Conservation (phyloP, 2,888 invertebrate genomes). For the Lissocephala sabroskyi region DNA sequence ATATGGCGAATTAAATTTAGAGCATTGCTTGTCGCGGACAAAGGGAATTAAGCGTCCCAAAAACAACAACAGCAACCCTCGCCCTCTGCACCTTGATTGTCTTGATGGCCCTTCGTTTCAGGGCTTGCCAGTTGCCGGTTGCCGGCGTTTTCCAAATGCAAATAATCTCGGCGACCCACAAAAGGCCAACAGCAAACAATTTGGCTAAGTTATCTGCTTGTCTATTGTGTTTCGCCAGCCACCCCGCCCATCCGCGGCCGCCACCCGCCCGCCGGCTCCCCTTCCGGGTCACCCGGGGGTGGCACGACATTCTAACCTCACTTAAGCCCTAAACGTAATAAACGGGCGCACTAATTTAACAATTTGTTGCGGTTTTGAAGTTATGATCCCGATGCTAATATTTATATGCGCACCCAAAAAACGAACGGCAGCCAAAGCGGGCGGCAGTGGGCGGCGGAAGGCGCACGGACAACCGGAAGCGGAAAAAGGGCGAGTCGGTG, state of each 20-base stretch:
- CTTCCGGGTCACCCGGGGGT: neutral
- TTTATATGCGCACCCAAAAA: slow-evolving; percentile 19
- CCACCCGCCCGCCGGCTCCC: neutral
- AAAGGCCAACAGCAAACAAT: slow-evolving; percentile 16
- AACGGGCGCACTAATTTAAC: slow-evolving; percentile 62
- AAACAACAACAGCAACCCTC: neutral
- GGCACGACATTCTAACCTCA: slow-evolving; percentile 4
- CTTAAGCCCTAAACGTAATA: slow-evolving; percentile 36
- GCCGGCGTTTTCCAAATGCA: slow-evolving; percentile 6
- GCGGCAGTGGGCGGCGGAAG: no score
- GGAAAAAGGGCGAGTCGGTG: slow-evolving; percentile 1
- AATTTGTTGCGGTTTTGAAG: slow-evolving; percentile 66
- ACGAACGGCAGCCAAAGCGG: neutral
- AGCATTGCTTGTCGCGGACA: neutral
- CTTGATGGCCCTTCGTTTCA: neutral
- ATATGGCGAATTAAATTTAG: neutral
- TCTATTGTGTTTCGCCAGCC: slow-evolving; percentile 6
- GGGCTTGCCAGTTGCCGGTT: neutral
- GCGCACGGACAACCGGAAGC: slow-evolving; percentile 4
- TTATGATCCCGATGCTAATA: slow-evolving; percentile 54
- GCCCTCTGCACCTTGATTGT: slow-evolving; percentile 3
- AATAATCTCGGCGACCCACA: slow-evolving; percentile 19
- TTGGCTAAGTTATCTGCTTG: slow-evolving; percentile 15
- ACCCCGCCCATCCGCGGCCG: neutral
- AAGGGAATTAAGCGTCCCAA: neutral